A percentile compares a stretch with the other conserved stretches of the same genome.
phyloP scores from a whole-genome alignment of 2,797 vertebrate genomes.

The Tenualosa thibaudeaui region DNA sequence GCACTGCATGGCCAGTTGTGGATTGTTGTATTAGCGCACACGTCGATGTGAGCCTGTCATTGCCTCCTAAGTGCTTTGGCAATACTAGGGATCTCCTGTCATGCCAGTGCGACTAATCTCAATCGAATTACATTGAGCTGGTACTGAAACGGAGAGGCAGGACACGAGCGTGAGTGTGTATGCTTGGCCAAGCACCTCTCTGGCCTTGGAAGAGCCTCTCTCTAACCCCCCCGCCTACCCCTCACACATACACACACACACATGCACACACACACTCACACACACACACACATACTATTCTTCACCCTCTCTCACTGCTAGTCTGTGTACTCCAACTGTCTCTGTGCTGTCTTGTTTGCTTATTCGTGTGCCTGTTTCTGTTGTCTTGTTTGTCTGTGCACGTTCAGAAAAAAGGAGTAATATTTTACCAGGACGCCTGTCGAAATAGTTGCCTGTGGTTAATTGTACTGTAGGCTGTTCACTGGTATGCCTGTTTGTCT shows the following conservation, averaged over 20 bases:
- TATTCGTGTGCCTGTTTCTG: background rate
- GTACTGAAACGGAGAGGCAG: slow-evolving; percentile 69
- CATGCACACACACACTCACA: background rate
- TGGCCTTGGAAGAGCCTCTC: background rate
- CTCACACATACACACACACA: background rate
- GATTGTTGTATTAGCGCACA: slow-evolving; percentile 62
- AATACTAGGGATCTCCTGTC: slow-evolving; percentile 77
- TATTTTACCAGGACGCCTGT: background rate
- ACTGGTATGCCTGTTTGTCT: background rate
- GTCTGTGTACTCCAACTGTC: slow-evolving; percentile 13
- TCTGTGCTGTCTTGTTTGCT: slow-evolving; percentile 3
- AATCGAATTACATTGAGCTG: slow-evolving; percentile 77
- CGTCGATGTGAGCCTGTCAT: slow-evolving; percentile 74
- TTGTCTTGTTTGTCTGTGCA: background rate
- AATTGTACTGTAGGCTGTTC: background rate
- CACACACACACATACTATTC: background rate
- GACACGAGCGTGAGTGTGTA: slow-evolving; percentile 60
- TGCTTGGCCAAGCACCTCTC: slow-evolving; percentile 52
- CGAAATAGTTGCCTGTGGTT: background rate
- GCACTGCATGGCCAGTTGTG: slow-evolving; percentile 54
- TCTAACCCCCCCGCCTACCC: background rate
- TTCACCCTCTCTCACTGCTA: background rate
- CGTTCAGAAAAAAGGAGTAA: background rate
- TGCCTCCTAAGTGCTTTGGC: slow-evolving; percentile 79
- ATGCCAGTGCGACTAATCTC: slow-evolving; percentile 77